These are phyloP conservation scores for Chaitophorus viminalis DNA, from an alignment of 2,888 invertebrate genomes.

Conservation along the genomic window DNA sequence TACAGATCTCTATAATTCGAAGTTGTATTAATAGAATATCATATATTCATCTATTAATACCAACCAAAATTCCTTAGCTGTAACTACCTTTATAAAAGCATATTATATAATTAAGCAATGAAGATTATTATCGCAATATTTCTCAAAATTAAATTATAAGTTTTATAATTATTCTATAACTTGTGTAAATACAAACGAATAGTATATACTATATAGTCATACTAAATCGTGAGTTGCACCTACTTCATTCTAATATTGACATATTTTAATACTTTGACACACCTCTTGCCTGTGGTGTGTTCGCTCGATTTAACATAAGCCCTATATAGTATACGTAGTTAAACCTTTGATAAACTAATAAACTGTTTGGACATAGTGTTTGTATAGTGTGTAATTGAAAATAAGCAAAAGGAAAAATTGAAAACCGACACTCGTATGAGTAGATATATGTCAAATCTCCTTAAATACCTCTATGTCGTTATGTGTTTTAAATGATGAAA, in stretches of 20 bases:
- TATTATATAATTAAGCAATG: constrained; percentile 13
- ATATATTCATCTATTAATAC: no score
- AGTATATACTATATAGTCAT: not conserved
- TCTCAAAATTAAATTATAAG: constrained; percentile 38
- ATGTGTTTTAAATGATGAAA: not conserved
- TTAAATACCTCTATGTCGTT: not conserved
- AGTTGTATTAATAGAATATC: no score
- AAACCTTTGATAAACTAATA: no score
- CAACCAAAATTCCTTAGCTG: no score
- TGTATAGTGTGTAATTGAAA: not conserved
- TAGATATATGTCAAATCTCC: not conserved
- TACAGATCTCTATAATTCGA: no score
- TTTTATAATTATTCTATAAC: constrained; percentile 39
- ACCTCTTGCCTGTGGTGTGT: not conserved
- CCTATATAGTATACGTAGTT: no score
- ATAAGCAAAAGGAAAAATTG: not conserved
- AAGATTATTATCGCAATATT: constrained; percentile 23
- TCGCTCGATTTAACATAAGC: not conserved
- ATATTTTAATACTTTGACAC: no score
- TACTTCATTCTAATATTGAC: no score
- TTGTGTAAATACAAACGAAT: constrained; percentile 20
- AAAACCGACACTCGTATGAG: not conserved
- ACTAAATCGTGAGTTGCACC: not conserved
- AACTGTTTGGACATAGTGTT: no score
- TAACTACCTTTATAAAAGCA: no score